Conservation (phyloP, 2,797 vertebrate genomes). For the Falco rusticolus region DNA sequence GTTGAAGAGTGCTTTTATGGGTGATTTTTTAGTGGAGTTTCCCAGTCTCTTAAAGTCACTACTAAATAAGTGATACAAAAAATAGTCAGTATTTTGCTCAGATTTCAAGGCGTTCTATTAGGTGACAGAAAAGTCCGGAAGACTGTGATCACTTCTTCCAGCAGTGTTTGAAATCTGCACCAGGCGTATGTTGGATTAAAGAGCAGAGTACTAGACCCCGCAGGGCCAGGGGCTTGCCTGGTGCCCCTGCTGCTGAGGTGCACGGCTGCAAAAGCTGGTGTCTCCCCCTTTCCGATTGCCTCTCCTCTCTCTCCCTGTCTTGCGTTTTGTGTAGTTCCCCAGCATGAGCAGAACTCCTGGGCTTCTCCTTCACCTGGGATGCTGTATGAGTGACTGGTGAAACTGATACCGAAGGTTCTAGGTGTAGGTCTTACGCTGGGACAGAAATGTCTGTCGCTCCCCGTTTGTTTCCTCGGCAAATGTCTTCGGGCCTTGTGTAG, state of each 20-base stretch:
- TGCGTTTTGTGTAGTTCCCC: not conserved
- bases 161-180: not conserved
- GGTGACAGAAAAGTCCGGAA: not conserved
- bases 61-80: not conserved
- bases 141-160: not conserved
- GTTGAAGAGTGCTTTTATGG: not conserved
- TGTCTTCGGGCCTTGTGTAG: not conserved
- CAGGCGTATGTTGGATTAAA: not conserved
- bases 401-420: not conserved
- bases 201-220: not conserved
- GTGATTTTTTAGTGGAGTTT: not conserved
- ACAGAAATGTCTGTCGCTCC: not conserved
- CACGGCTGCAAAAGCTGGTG: not conserved
- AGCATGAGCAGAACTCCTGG: not conserved
- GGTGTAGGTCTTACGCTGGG: not conserved
- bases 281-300: not conserved
- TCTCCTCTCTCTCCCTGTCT: not conserved
- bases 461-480: not conserved
- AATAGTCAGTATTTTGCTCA: not conserved
- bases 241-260: not conserved
- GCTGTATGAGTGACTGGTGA: not conserved
- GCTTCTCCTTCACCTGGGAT: not conserved
- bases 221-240: accelerated
- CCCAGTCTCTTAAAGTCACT: not conserved
- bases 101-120: not conserved